A percentile compares a stretch with the other conserved stretches of the same genome.
phyloP scores from a whole-genome alignment of 2,888 invertebrate genomes.

The Tyria jacobaeae region DNA sequence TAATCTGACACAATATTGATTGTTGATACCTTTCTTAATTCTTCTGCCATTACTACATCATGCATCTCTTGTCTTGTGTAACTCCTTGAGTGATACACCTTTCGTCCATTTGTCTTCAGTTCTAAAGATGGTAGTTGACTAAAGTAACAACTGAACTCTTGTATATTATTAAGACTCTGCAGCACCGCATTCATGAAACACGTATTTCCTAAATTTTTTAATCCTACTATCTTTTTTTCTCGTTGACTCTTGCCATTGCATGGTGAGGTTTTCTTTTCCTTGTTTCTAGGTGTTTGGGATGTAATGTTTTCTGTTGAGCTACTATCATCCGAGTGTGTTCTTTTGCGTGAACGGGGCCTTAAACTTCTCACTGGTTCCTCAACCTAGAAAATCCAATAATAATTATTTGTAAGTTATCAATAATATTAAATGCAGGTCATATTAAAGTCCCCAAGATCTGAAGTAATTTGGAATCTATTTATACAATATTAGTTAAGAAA shows the following conservation, averaged over 20 bases:
- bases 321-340: constrained; percentile 86
- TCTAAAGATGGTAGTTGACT: constrained; percentile 92
- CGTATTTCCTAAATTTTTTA: constrained; percentile 93
- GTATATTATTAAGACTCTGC: constrained; percentile 94
- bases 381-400: constrained; percentile 51
- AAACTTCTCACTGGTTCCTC: constrained; percentile 86
- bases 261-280: constrained; percentile 71
- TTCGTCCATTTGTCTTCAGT: constrained; percentile 85
- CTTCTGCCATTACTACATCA: constrained; percentile 92
- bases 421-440: no score
- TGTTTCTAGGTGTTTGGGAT: constrained; percentile 56
- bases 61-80: constrained; percentile 88
- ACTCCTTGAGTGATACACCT: constrained; percentile 88
- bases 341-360: constrained; percentile 87
- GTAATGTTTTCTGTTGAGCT: constrained; percentile 82
- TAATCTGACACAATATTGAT: not conserved
- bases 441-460: not conserved
- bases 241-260: constrained; percentile 82
- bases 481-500: no score
- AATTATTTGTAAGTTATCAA: not conserved
- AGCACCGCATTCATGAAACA: constrained; percentile 95
- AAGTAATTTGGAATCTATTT: no score
- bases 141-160: constrained; percentile 93
- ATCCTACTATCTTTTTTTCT: constrained; percentile 89
- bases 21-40: constrained; percentile 88